Evolutionary conservation across 2,113 vertebrate genomes (phyloP), one percentile per base, ranked within the genome.

Genomic region (Xenotilapia caudafasciata): DNA sequence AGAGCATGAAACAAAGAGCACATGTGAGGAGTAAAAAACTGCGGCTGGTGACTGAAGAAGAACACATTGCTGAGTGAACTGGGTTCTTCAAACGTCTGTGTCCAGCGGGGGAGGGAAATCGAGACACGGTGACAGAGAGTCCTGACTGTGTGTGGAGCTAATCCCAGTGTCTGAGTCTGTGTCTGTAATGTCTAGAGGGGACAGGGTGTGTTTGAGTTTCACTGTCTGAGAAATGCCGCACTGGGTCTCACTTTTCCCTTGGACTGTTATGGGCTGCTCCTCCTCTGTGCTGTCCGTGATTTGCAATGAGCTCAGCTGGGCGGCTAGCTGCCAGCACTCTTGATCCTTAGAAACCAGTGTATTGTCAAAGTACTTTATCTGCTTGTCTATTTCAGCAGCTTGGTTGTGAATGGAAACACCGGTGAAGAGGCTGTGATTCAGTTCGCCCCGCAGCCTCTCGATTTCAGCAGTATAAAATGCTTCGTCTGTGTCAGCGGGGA

Each of bases 121-220:
- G 3, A 96, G 95, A 83, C 93, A 93, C 2, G 97, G 94, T 9
- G 96, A 97, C 91, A 99, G 97, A 0, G 98, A 99, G 95, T 99
- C 98, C 93, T 99, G 98, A 90, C 98, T 99, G 93, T 99, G 97
- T 15, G 98, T 98, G 56, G 99, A 99, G 86, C 98, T 99, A 87
- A 99, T 99, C 21, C 99, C 98, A 3, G 99, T 99, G 95, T 99
- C 99, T 7, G 98, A 99, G 95, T 99, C 99, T 10, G 99, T 99
- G 91, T 99, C 99, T 1, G 97, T 98, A 40, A 96, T 87, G 35
- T 98, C 97, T 31, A 92, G 58, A 80, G 92, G 96, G 9, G 95
- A 97, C 85, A 96, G 90, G 87, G 90, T 95, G 9, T 94, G 96
- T 92, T 97, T 94, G 83, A 97, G 93, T 51, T 96, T 94, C 86